Conservation (phyloP, 2,888 invertebrate genomes). For the Trimorus sp. region DNA sequence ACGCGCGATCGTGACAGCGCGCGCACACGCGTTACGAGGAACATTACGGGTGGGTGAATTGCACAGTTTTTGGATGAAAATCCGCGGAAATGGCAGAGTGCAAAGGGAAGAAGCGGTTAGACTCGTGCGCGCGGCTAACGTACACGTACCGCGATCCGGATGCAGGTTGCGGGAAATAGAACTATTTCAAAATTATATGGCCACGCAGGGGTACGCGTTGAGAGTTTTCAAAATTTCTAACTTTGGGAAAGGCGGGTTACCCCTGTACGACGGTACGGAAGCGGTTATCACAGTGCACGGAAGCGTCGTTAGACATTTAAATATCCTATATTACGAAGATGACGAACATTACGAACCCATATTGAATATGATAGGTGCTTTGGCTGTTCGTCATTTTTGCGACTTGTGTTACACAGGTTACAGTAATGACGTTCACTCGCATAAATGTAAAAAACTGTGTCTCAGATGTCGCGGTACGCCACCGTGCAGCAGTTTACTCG, state of each 20-base stretch:
- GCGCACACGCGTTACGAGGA: background rate
- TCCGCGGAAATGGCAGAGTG: background rate
- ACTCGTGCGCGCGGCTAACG: background rate
- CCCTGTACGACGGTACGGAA: background rate
- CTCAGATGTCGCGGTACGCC: too few species aligned
- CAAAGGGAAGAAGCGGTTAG: constrained; percentile 3
- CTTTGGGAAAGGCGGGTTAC: constrained; percentile 1
- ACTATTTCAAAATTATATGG: constrained; percentile 8
- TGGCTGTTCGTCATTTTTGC: constrained; percentile 16
- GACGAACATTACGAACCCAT: constrained; percentile 8
- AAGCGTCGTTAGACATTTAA: background rate
- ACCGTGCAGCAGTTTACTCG: too few species aligned
- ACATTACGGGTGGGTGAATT: background rate
- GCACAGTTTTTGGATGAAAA: background rate
- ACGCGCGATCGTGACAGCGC: constrained; percentile 16
- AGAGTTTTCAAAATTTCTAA: background rate
- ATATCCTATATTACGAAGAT: constrained; percentile 22
- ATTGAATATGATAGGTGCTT: constrained; percentile 8
- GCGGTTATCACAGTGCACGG: background rate
- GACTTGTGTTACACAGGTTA: background rate
- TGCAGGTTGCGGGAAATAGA: constrained; percentile 6
- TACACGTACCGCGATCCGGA: background rate
- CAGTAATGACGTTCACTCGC: too few species aligned
- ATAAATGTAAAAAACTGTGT: too few species aligned
- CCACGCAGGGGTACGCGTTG: background rate